These are phyloP conservation scores for Ectropis grisescens DNA, from an alignment of 1,140 invertebrate species.

Conservation along the genomic window DNA sequence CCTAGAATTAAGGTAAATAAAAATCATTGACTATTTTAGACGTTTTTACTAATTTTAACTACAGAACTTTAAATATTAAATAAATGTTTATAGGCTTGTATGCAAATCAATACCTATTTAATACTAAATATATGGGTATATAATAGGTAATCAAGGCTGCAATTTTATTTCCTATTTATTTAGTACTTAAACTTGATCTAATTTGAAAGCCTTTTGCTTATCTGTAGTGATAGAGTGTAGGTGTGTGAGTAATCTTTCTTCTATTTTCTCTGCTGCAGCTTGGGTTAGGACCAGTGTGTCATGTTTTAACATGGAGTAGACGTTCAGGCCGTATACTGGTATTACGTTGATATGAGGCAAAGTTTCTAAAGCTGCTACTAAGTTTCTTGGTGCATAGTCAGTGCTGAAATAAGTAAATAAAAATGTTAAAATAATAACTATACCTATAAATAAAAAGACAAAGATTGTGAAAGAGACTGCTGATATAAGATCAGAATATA, in stretches of 20 bases:
- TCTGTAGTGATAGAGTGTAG: slow-evolving; percentile 75
- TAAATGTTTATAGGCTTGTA: too few species aligned
- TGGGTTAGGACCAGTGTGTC: slow-evolving; percentile 93
- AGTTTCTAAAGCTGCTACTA: slow-evolving; percentile 81
- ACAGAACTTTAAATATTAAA: too few species aligned
- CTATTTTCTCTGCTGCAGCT: slow-evolving; percentile 86
- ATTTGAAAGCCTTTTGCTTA: slow-evolving; percentile 65
- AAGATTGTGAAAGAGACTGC: too few species aligned
- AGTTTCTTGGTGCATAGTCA: slow-evolving; percentile 90
- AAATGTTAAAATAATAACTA: slow-evolving; percentile 1
- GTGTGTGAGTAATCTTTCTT: slow-evolving; percentile 87
- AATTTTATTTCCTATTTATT: too few species aligned
- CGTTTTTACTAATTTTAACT: too few species aligned
- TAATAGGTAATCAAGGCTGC: too few species aligned
- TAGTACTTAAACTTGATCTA: slow-evolving; percentile 67
- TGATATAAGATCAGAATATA: too few species aligned
- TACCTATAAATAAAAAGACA: too few species aligned
- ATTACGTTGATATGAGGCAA: slow-evolving; percentile 93
- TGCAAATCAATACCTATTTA: too few species aligned
- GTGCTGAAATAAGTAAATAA: slow-evolving; percentile 72
- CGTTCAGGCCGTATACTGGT: slow-evolving; percentile 92
- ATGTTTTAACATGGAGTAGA: slow-evolving; percentile 96
- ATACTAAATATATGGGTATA: too few species aligned
- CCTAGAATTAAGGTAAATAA: too few species aligned
- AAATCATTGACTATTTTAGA: too few species aligned